Percentiles rank a stretch among this genome's conserved stretches.
Conservation (phyloP, 1,140 invertebrate genomes). For the Dendroctonus ponderosae region DNA sequence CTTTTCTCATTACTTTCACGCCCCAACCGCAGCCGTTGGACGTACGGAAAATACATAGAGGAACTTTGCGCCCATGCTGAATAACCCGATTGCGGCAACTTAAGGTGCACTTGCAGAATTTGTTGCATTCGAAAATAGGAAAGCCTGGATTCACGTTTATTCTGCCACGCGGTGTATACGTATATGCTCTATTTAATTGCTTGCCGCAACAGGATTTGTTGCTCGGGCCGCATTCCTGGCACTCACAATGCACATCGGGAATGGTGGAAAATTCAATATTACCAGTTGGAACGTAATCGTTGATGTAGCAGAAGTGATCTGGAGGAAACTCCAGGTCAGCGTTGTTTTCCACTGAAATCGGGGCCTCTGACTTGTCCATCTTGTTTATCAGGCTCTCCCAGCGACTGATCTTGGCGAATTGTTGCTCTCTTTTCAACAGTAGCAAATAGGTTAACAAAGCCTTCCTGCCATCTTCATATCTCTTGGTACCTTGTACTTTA, state of each 20-base stretch:
- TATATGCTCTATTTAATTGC: conserved; percentile 62
- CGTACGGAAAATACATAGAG: conserved; percentile 84
- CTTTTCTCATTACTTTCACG: conserved; percentile 72
- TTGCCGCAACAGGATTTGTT: conserved; percentile 61
- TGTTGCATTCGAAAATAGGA: conserved; percentile 93
- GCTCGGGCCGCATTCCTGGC: conserved; percentile 62
- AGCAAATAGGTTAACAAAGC: conserved; percentile 54
- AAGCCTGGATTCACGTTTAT: conserved; percentile 71
- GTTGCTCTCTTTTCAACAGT: conserved; percentile 55
- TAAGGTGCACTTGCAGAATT: conserved; percentile 71
- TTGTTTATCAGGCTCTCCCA: conserved; percentile 43
- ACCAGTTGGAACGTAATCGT: conserved; percentile 69
- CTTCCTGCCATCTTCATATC: conserved; percentile 39
- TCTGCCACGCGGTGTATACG: conserved; percentile 66
- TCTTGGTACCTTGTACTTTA: conserved; percentile 30
- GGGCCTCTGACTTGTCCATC: conserved; percentile 50
- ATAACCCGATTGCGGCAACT: conserved; percentile 83
- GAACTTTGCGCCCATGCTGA: conserved; percentile 75
- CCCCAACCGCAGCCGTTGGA: conserved; percentile 90
- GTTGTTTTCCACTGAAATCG: conserved; percentile 70
- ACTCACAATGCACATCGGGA: conserved; percentile 82
- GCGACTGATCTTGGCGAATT: conserved; percentile 36
- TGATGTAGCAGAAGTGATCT: conserved; percentile 78
- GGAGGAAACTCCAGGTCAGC: conserved; percentile 82
- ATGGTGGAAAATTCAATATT: conserved; percentile 69